Conservation (phyloP, 2,888 invertebrate species). For the Lasius platythorax region DNA sequence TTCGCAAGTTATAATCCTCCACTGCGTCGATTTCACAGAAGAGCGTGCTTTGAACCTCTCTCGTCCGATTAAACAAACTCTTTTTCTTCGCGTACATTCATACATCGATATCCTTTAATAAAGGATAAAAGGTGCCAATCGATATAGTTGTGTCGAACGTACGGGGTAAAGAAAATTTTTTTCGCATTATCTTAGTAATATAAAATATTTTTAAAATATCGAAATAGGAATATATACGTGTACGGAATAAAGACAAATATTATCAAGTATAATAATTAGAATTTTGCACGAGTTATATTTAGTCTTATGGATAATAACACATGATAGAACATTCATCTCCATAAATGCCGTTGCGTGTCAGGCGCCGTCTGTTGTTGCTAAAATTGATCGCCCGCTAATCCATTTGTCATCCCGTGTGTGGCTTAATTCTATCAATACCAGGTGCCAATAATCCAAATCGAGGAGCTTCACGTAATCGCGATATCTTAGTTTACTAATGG, state of each 20-base stretch:
- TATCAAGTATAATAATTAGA: not conserved
- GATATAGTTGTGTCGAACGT: not conserved
- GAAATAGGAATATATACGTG: not conserved
- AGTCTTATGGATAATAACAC: not conserved
- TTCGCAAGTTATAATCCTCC: constrained; percentile 53
- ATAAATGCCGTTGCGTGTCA: constrained; percentile 1
- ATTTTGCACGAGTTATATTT: not conserved
- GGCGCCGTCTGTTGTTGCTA: not conserved
- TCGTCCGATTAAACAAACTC: constrained; percentile 1
- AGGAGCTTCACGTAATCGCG: constrained; percentile 8
- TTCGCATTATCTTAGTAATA: not conserved
- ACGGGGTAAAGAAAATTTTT: not conserved
- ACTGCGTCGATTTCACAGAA: not conserved
- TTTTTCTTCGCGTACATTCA: not conserved
- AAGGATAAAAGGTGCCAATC: not conserved
- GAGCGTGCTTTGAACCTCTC: constrained; percentile 24
- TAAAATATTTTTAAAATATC: not conserved
- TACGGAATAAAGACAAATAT: constrained; percentile 1
- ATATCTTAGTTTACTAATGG: constrained; percentile 55
- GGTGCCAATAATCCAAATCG: constrained; percentile 23
- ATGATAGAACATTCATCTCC: not conserved
- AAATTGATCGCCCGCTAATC: constrained; percentile 24
- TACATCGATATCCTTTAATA: not conserved
- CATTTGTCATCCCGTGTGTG: not conserved
- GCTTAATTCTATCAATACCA: constrained; percentile 40